Percentiles rank a stretch among this genome's conserved stretches.
Conservation (phyloP, 2,797 vertebrate species). For the Urosaurus nigricauda region DNA sequence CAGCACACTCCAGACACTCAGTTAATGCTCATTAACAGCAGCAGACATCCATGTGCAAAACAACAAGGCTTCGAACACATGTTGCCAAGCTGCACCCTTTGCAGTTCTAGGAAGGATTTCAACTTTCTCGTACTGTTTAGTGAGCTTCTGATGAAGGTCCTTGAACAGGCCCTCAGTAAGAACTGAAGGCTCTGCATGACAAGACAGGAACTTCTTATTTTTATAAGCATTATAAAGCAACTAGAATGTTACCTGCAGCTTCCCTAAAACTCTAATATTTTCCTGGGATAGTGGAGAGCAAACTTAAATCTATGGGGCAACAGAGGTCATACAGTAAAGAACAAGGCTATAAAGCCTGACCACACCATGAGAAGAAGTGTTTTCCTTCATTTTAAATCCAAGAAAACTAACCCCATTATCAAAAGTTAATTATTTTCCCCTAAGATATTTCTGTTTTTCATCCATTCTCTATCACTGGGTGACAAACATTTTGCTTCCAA, state of each 20-base stretch:
- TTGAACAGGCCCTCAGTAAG: background rate
- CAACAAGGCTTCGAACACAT: background rate
- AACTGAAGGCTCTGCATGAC: background rate
- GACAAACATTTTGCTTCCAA: constrained; percentile 18
- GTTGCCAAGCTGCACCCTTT: background rate
- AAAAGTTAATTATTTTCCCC: constrained; percentile 7
- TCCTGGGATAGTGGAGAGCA: background rate
- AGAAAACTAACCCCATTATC: background rate
- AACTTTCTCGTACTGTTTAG: background rate
- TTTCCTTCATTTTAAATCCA: background rate
- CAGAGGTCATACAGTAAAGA: background rate
- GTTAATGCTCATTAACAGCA: background rate
- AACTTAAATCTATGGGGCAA: background rate
- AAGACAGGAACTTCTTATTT: background rate
- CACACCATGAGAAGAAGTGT: background rate
- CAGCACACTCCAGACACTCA: background rate
- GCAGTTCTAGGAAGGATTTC: background rate
- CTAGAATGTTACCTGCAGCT: background rate
- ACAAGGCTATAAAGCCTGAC: background rate
- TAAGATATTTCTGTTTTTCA: background rate
- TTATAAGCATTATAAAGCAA: background rate
- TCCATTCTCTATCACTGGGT: background rate
- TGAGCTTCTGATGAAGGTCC: background rate
- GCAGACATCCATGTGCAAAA: background rate
- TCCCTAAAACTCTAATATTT: background rate